phyloP scores from a whole-genome alignment of 2,797 vertebrate genomes.

The Gobionotothen gibberifrons region DNA sequence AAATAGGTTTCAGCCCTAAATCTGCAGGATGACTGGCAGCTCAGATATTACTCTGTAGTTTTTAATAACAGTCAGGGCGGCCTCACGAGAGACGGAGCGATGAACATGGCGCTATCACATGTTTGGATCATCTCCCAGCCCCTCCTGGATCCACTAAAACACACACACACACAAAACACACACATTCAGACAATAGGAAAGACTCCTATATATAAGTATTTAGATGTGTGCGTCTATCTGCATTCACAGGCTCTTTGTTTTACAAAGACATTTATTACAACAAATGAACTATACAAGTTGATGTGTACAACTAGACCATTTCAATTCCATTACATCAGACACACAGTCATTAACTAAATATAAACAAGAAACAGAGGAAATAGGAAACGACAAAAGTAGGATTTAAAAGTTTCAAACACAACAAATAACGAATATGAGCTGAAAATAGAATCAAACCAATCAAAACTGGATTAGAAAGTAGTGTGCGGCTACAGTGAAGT shows the following conservation, averaged over 20 bases:
- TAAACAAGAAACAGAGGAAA: no score
- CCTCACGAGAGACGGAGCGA: constrained; percentile 55
- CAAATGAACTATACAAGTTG: neutral
- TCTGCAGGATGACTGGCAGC: constrained; percentile 74
- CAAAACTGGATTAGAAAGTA: neutral
- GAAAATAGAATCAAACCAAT: neutral
- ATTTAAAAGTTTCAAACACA: neutral
- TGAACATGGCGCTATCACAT: constrained; percentile 64
- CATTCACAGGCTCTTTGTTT: constrained; percentile 6
- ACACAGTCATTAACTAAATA: neutral
- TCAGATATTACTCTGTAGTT: constrained; percentile 80
- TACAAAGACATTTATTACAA: constrained; percentile 8
- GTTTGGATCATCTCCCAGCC: constrained; percentile 50
- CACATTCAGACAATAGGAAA: constrained; percentile 20
- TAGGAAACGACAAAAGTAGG: neutral
- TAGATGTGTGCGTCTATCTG: constrained; percentile 22
- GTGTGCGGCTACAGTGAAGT: neutral
- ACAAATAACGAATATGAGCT: neutral
- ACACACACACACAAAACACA: neutral
- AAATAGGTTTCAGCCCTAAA: constrained; percentile 54
- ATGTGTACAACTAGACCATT: neutral
- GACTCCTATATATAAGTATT: constrained; percentile 26
- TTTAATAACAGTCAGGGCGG: constrained; percentile 76
- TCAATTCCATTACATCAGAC: neutral
- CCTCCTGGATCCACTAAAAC: constrained; percentile 3